Evolutionary conservation across 2,797 vertebrate genomes (phyloP).

Genomic region (Myotis findleyi): DNA sequence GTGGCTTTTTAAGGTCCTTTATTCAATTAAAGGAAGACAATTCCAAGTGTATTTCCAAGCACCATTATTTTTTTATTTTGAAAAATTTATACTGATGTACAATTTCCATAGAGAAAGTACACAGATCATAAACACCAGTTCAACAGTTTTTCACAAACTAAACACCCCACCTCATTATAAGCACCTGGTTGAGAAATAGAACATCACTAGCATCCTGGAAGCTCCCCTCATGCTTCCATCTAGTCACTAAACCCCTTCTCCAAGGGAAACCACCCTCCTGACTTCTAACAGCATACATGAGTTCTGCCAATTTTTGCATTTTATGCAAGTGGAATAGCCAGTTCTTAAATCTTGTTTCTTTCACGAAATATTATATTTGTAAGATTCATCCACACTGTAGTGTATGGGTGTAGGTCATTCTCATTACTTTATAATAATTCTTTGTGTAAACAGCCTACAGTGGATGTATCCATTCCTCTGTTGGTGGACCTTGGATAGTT

Average conservation of each 20-base stretch:
- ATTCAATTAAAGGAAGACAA: constrained; percentile 69
- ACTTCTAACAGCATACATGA: background rate
- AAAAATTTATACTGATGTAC: constrained; percentile 37
- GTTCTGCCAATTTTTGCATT: background rate
- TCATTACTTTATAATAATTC: background rate
- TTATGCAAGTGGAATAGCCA: background rate
- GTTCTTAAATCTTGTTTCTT: background rate
- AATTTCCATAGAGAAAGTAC: constrained; percentile 13
- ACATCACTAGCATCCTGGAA: background rate
- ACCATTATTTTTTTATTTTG: constrained; percentile 36
- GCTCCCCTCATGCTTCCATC: background rate
- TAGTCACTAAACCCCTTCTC: no score
- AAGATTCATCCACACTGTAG: background rate
- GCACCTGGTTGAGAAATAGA: background rate
- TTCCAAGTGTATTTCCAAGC: constrained; percentile 70
- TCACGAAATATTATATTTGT: background rate
- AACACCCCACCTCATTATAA: background rate
- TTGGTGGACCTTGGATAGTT: background rate
- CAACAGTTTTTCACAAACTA: background rate
- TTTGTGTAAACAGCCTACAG: background rate
- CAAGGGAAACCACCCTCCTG: background rate
- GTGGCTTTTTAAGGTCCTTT: constrained; percentile 61
- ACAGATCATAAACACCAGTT: background rate
- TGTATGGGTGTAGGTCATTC: background rate
- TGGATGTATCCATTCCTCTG: background rate